Percentiles rank a stretch among this genome's conserved stretches.
These are phyloP conservation scores for Odontomachus brunneus DNA, from an alignment of 1,140 invertebrate species.

Conservation along the genomic window DNA sequence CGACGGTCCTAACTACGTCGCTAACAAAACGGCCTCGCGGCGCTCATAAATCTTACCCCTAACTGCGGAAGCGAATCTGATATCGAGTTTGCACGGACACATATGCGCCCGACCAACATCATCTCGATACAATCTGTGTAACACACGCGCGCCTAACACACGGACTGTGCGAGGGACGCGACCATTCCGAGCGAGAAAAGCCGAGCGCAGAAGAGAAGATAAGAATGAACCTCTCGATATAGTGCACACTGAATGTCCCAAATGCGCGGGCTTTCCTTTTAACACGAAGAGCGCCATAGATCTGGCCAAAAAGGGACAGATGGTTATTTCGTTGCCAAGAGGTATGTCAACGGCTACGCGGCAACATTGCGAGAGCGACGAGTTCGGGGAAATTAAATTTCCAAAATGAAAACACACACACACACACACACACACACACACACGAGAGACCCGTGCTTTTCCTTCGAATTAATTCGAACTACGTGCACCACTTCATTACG, in stretches of 20 bases:
- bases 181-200: not conserved
- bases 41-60: constrained; percentile 76
- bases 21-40: constrained; percentile 67
- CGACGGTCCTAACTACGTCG: constrained; percentile 69
- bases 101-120: constrained; percentile 15
- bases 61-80: constrained; percentile 68
- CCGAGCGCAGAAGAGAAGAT: not conserved
- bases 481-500: too few relatives aligned
- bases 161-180: not conserved
- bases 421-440: too few relatives aligned
- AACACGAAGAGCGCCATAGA: too few relatives aligned
- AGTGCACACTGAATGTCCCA: not conserved
- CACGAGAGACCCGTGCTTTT: not conserved
- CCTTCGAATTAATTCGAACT: too few relatives aligned
- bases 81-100: constrained; percentile 66
- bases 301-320: not conserved
- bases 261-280: not conserved
- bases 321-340: not conserved
- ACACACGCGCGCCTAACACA: not conserved
- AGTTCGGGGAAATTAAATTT: not conserved
- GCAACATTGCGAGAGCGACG: too few relatives aligned
- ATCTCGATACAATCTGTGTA: constrained; percentile 34
- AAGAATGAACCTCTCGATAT: not conserved
- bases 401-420: not conserved
- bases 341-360: not conserved